A percentile compares a stretch with the other conserved stretches of the same genome.
phyloP scores from a whole-genome alignment of 1,140 invertebrate genomes.

The Meloidogyne hapla region DNA sequence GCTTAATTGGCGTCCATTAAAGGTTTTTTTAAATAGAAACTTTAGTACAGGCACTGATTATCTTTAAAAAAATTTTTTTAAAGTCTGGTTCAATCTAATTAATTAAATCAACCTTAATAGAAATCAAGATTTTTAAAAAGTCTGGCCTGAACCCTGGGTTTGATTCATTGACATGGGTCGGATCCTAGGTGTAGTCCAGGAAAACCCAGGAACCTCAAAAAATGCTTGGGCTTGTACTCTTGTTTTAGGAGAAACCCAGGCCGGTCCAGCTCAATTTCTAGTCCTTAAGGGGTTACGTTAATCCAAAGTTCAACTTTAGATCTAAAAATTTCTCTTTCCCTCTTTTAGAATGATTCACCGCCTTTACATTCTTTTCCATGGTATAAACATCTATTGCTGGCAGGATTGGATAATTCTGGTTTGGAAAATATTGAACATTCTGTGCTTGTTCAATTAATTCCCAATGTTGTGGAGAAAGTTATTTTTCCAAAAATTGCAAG shows the following conservation, averaged over 20 bases:
- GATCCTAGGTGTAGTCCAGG: too few species aligned
- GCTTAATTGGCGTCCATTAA: slow-evolving; percentile 69
- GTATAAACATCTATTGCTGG: slow-evolving; percentile 41
- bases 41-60: too few species aligned
- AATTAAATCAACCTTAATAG: too few species aligned
- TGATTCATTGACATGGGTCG: too few species aligned
- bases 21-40: slow-evolving; percentile 3
- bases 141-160: too few species aligned
- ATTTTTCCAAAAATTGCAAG: slow-evolving; percentile 53
- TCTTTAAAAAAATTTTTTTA: not conserved
- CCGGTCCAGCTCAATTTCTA: not conserved
- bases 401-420: slow-evolving; percentile 46
- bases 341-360: slow-evolving; percentile 13
- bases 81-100: too few species aligned
- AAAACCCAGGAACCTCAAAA: too few species aligned
- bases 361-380: slow-evolving; percentile 35
- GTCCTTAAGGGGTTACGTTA: not conserved
- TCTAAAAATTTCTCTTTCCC: not conserved
- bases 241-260: too few species aligned
- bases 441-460: slow-evolving; percentile 41
- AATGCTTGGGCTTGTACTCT: too few species aligned
- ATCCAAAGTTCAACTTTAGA: not conserved
- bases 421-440: slow-evolving; percentile 48
- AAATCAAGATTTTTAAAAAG: too few species aligned
- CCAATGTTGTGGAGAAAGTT: slow-evolving; percentile 48